Conservation (phyloP, 2,113 vertebrate species). For the Gymnarchus niloticus region DNA sequence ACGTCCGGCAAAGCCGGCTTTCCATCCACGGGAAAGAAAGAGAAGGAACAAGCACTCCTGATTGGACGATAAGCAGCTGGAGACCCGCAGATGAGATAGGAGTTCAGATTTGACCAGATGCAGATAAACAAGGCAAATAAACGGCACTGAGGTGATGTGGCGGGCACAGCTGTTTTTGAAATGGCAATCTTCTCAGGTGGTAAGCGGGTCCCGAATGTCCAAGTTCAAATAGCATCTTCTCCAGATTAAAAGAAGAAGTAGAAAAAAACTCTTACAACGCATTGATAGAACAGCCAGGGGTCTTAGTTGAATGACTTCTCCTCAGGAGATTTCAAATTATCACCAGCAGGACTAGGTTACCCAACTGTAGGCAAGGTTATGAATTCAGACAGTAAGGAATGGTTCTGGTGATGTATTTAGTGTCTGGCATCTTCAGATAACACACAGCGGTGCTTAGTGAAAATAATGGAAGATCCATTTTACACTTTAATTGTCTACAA, state of each 20-base stretch:
- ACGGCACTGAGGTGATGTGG: neutral
- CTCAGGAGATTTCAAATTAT: slow-evolving; percentile 14
- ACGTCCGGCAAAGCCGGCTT: neutral
- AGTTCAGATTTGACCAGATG: slow-evolving; percentile 8
- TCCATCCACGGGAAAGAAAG: neutral
- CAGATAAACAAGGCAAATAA: slow-evolving; percentile 19
- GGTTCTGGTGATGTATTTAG: neutral
- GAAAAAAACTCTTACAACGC: neutral
- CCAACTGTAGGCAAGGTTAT: slow-evolving; percentile 7
- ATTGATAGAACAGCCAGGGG: neutral
- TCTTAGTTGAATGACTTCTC: slow-evolving; percentile 7
- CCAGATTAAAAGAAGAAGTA: neutral
- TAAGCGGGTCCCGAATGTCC: slow-evolving; percentile 1
- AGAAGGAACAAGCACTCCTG: neutral
- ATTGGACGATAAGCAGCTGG: neutral
- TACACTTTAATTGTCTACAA: neutral
- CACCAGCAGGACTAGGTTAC: neutral
- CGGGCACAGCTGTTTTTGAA: neutral
- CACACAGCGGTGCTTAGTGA: neutral
- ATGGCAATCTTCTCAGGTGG: slow-evolving; percentile 8
- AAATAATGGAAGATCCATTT: slow-evolving; percentile 12
- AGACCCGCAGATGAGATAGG: neutral
- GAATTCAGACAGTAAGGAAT: neutral
- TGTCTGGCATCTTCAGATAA: neutral
- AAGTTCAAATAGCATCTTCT: slow-evolving; percentile 7